Conservation (phyloP, 2,888 invertebrate species). For the Euspilapteryx auroguttella region DNA sequence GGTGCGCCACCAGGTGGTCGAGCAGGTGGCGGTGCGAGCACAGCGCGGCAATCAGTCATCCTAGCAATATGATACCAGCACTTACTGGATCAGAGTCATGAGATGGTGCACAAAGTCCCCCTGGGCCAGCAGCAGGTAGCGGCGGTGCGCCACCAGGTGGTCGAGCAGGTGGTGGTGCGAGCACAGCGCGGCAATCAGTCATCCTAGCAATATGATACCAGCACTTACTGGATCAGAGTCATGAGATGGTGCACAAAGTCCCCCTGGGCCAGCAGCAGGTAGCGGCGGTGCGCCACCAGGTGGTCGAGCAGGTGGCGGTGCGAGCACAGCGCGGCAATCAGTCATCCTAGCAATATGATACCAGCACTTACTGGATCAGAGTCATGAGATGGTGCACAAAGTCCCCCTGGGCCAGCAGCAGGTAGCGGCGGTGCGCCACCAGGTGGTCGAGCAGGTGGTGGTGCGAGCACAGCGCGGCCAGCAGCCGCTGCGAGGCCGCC, state of each 20-base stretch:
- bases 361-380: conserved; percentile 73
- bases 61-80: too few relatives aligned
- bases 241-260: conserved; percentile 96
- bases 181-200: too few relatives aligned
- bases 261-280: conserved; percentile 93
- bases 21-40: too few relatives aligned
- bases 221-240: too few relatives aligned
- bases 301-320: conserved; percentile 89
- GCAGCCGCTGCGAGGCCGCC: conserved; percentile 82
- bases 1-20: conserved; percentile 88
- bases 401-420: conserved; percentile 94
- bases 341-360: too few relatives aligned
- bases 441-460: conserved; percentile 91
- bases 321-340: too few relatives aligned
- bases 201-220: too few relatives aligned
- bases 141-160: conserved; percentile 87
- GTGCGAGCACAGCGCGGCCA: conserved; percentile 83
- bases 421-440: conserved; percentile 85
- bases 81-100: conserved; percentile 89
- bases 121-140: conserved; percentile 92
- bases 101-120: conserved; percentile 96
- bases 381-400: conserved; percentile 94
- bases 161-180: conserved; percentile 86
- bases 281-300: conserved; percentile 86
- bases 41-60: too few relatives aligned